Base-by-base conservation (phyloP, 2,113 vertebrate genomes). In the Microtus ochrogaster region DNA sequence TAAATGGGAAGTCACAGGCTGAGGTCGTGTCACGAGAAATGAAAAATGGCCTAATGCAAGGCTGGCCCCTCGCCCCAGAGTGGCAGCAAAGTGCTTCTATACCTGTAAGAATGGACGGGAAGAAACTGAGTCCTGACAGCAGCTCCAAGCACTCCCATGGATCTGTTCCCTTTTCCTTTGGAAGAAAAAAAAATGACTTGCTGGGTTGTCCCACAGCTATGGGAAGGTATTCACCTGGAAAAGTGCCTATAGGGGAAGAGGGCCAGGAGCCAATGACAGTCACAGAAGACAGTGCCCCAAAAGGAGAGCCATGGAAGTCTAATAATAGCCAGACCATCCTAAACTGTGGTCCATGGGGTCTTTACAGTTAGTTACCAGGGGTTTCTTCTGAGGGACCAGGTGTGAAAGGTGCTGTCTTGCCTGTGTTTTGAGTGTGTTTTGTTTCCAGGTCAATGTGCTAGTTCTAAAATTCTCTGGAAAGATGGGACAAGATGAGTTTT, bases 1-100 rank as follows among this genome's bases (percentile, higher is more conserved):
- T 63, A 63, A 28, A 63, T 83, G 14, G 83, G 92, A 76, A 94
- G 94, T 97, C 98, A 96, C 98, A 89, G 21, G 88, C 79, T 22
- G 93, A 96, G 78, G 89, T 82, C 2, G 19, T 96, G 24, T 89
- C 90, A 72, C 44, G 39, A 85, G 97, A 95, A 79, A 94, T 77
- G 55, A 96, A 93, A 94, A 97, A 63, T 89, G 95, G 79, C 87
- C 84, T 85, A 41, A 93, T 91, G 5, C 24, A 77, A 84, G 36
- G 47, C 41, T 76, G 58, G 87, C 96, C 96, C 93, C 92, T 90
- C 87, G 93, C 96, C 82, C 94, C 95, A 12, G 41, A 0, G 30
- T 28, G 93, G 92, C 78, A 90, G 93, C 77, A 95, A 91, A 84
- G 92, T 68, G 72, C 77, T 78, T 61, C 94, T 47, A 0, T 61